Percentiles rank a stretch among this genome's conserved stretches.
Evolutionary conservation across 2,888 invertebrate species (phyloP).

Genomic region (Aradus depressus): DNA sequence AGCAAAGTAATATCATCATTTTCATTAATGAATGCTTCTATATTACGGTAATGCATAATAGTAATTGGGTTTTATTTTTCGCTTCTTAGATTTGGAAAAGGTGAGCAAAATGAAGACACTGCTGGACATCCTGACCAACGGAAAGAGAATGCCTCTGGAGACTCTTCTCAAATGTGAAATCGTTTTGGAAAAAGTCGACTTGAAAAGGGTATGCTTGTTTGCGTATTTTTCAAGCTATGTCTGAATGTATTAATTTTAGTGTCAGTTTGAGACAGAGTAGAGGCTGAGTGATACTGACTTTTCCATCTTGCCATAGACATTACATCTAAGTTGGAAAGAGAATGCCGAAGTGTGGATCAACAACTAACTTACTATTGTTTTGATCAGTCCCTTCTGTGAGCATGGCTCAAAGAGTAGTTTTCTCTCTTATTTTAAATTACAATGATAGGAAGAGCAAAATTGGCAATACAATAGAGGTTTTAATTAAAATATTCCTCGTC

Average conservation of each 20-base stretch:
- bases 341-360: no score
- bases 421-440: no score
- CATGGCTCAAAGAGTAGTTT: no score
- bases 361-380: no score
- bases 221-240: not conserved
- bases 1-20: slow-evolving; percentile 41
- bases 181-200: slow-evolving; percentile 76
- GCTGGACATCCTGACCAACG: slow-evolving; percentile 78
- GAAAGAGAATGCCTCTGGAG: slow-evolving; percentile 77
- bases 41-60: not conserved
- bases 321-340: no score
- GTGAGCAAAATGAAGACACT: slow-evolving; percentile 90
- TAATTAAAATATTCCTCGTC: no score
- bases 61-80: no score
- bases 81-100: slow-evolving; percentile 67
- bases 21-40: not conserved
- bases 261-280: no score
- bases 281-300: no score
- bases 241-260: not conserved
- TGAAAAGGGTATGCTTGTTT: slow-evolving; percentile 43
- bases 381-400: no score
- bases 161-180: slow-evolving; percentile 87
- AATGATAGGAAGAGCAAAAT: not conserved
- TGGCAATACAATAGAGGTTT: no score
- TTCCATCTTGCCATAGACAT: no score